Conservation (phyloP, 2,113 vertebrate species). For the Orientallactaga bullata region DNA sequence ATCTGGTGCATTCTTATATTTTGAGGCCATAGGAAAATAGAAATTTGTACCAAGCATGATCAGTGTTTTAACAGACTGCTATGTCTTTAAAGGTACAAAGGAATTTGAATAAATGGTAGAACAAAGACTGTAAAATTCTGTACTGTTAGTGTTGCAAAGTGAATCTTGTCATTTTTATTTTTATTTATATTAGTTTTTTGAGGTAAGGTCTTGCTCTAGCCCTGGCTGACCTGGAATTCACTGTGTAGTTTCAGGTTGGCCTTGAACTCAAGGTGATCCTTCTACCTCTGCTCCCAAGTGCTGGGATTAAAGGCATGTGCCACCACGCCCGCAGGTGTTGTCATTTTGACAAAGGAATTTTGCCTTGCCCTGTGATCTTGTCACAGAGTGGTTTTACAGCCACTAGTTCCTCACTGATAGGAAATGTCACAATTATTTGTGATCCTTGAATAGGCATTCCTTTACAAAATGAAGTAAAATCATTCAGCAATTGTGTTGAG, state of each 20-base stretch:
- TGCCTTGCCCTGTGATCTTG: background rate
- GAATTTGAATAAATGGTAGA: background rate
- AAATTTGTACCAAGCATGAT: constrained; percentile 3
- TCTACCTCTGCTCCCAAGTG: too few relatives aligned
- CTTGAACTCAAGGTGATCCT: too few relatives aligned
- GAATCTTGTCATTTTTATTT: constrained; percentile 22
- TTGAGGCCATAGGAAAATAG: constrained; percentile 5
- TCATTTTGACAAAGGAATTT: background rate
- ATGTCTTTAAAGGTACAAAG: background rate
- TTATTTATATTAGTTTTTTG: too few relatives aligned
- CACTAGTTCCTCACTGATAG: background rate
- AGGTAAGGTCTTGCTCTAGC: too few relatives aligned
- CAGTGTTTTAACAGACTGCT: background rate
- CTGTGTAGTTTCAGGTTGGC: too few relatives aligned
- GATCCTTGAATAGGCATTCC: background rate
- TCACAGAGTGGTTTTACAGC: background rate
- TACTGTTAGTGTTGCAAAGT: constrained; percentile 31
- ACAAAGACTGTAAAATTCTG: background rate
- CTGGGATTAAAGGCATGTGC: too few relatives aligned
- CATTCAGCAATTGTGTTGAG: background rate
- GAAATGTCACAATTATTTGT: constrained; percentile 31
- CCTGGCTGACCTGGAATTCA: too few relatives aligned
- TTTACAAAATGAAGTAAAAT: constrained; percentile 11
- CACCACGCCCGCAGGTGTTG: too few relatives aligned
- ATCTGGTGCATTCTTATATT: background rate